phyloP scores from a whole-genome alignment of 2,113 vertebrate species.

The Gobius niger region DNA sequence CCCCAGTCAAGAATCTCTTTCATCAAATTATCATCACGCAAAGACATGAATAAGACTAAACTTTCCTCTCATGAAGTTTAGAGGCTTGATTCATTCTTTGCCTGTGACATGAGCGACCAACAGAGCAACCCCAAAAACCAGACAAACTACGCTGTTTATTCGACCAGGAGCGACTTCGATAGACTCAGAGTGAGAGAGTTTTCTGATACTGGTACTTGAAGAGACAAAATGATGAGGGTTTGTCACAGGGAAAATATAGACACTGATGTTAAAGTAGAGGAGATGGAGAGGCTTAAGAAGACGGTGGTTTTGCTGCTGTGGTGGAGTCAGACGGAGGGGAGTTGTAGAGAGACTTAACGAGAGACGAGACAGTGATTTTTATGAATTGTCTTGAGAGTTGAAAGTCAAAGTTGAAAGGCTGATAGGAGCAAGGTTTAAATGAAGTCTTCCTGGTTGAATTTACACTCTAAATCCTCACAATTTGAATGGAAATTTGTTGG shows the following conservation, averaged over 20 bases:
- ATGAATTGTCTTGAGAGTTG: not conserved
- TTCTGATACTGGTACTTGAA: not conserved
- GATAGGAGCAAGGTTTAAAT: not conserved
- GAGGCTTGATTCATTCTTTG: conserved; percentile 69
- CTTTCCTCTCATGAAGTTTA: conserved; percentile 60
- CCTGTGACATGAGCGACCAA: conserved; percentile 64
- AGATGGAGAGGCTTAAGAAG: not conserved
- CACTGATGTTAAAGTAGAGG: not conserved
- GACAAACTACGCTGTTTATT: not conserved
- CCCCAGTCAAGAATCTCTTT: conserved; percentile 74
- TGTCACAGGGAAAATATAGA: no score
- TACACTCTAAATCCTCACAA: not conserved
- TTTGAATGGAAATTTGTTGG: not conserved
- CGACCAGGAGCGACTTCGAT: not conserved
- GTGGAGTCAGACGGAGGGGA: not conserved
- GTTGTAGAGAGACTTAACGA: not conserved
- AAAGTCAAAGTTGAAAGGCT: not conserved
- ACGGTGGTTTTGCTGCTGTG: not conserved
- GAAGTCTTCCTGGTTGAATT: not conserved
- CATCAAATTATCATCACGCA: conserved; percentile 47
- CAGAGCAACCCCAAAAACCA: conserved; percentile 38
- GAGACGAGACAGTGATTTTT: not conserved
- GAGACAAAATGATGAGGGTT: no score
- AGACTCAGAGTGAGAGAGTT: not conserved
- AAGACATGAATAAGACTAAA: conserved; percentile 64